Percentiles rank a stretch among this genome's conserved stretches.
These are phyloP conservation scores for Eretmochelys imbricata DNA, from an alignment of 2,113 vertebrate genomes.

Conservation along the genomic window DNA sequence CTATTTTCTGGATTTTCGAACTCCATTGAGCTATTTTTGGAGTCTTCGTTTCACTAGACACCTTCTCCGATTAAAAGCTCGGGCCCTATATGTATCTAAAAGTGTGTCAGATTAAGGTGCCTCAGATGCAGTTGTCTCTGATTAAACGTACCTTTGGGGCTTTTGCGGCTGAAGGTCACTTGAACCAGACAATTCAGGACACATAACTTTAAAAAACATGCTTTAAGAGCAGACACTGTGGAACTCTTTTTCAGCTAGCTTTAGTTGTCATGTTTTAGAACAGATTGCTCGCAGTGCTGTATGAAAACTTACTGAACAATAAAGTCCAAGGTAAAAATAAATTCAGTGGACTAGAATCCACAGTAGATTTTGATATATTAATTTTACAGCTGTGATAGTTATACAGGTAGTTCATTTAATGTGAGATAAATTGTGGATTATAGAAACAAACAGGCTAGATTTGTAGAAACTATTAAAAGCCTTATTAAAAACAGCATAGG, in stretches of 20 bases:
- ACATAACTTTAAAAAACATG: background rate
- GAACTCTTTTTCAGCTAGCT: background rate
- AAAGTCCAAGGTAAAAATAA: background rate
- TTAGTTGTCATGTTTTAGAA: background rate
- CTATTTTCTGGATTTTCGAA: slow-evolving; percentile 5
- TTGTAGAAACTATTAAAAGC: background rate
- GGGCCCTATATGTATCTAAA: background rate
- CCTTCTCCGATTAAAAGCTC: background rate
- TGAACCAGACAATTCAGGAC: background rate
- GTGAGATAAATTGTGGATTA: background rate
- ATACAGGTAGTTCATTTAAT: background rate
- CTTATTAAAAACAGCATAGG: background rate
- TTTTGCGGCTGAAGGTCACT: background rate
- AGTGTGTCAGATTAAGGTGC: background rate
- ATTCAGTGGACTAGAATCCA: background rate
- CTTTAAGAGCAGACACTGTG: background rate
- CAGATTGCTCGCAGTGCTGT: background rate
- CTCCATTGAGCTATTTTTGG: background rate
- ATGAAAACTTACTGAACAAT: background rate
- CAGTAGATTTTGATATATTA: background rate
- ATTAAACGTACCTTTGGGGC: background rate
- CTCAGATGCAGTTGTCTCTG: background rate
- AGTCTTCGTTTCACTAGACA: background rate
- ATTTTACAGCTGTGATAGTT: background rate
- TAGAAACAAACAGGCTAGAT: background rate